Evolutionary conservation across 2,113 vertebrate genomes (phyloP).

Genomic region (Sigmodon hispidus): DNA sequence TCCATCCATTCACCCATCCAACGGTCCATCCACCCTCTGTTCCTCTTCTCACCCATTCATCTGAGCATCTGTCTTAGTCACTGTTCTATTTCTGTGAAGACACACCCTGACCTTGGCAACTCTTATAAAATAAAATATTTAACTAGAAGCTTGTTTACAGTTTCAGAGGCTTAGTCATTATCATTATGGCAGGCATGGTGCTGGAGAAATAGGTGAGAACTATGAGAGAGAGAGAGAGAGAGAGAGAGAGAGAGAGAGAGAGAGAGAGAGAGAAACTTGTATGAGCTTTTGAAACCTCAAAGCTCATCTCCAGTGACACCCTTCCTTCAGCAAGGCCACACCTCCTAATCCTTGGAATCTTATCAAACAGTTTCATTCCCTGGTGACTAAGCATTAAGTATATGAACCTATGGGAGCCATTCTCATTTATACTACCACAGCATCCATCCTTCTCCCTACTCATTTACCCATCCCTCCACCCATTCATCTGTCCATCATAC

Average conservation of each 20-base stretch:
- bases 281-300: background rate
- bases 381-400: background rate
- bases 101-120: background rate
- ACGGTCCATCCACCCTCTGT: background rate
- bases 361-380: background rate
- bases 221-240: background rate
- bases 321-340: background rate
- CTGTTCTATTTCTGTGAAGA: background rate
- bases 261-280: background rate
- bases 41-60: background rate
- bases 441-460: background rate
- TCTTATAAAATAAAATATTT: background rate
- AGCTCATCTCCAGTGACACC: background rate
- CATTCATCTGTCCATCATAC: fast-evolving
- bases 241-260: no score
- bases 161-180: background rate
- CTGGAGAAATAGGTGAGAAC: background rate
- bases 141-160: background rate
- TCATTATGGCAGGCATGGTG: background rate
- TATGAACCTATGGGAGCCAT: background rate
- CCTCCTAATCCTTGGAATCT: background rate
- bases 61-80: background rate
- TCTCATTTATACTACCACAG: background rate
- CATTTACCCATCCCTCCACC: background rate
- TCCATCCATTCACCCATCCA: background rate